phyloP scores from a whole-genome alignment of 2,797 vertebrate species.

The Sebastes wilsoni region DNA sequence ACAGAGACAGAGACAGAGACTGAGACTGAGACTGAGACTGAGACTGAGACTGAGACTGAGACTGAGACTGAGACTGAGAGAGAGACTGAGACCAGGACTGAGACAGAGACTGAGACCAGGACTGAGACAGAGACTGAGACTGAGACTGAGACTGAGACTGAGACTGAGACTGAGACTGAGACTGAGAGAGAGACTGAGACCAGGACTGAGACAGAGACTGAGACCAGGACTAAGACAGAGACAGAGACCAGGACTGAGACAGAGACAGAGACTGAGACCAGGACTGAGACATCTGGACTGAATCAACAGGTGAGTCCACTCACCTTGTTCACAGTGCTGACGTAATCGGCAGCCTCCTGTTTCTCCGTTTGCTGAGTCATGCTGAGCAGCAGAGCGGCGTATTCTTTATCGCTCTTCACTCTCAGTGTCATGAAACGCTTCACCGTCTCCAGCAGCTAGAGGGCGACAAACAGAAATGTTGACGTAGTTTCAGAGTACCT shows the following conservation, averaged over 20 bases:
- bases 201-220: neutral
- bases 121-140: neutral
- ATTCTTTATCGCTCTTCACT: conserved; percentile 98
- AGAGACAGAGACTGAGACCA: neutral
- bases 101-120: neutral
- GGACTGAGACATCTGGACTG: neutral
- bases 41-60: neutral
- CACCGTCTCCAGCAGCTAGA: conserved; percentile 90
- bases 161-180: neutral
- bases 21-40: too few relatives aligned
- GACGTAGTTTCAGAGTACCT: too few relatives aligned
- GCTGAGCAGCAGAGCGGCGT: conserved; percentile 92
- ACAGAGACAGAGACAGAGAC: neutral
- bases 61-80: neutral
- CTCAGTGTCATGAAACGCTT: conserved; percentile 96
- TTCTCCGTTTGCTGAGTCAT: conserved; percentile 96
- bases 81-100: too few relatives aligned
- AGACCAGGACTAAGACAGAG: neutral
- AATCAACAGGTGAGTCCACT: conserved; percentile 10
- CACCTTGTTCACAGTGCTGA: conserved; percentile 96
- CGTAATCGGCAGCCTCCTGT: conserved; percentile 90
- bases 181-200: too few relatives aligned
- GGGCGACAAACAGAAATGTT: neutral
- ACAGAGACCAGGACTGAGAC: neutral
- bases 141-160: neutral